Conservation (phyloP, 2,888 invertebrate species). For the Thereva nobilitata region DNA sequence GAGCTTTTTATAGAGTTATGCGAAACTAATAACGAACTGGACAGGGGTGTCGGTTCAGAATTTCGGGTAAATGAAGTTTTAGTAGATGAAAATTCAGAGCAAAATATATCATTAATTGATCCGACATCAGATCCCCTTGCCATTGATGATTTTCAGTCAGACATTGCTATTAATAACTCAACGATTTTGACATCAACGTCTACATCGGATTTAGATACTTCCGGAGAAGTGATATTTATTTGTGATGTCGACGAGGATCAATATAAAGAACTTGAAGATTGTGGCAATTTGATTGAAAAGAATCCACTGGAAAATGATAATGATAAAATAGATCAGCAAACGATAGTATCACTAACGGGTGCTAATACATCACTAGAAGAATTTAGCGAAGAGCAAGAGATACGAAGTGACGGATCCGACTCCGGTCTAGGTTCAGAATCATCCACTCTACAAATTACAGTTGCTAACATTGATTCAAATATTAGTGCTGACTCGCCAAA, state of each 20-base stretch:
- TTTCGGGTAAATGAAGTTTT: conserved; percentile 49
- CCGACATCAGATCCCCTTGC: conserved; percentile 55
- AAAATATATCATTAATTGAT: conserved; percentile 51
- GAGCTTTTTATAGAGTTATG: conserved; percentile 26
- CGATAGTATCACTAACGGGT: conserved; percentile 13
- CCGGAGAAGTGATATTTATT: conserved; percentile 42
- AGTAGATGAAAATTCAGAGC: conserved; percentile 49
- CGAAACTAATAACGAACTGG: neutral
- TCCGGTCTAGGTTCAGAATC: conserved; percentile 81
- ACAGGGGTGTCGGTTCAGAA: conserved; percentile 18
- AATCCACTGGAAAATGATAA: neutral
- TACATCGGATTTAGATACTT: conserved; percentile 28
- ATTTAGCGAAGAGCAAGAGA: conserved; percentile 64
- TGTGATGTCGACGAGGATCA: conserved; percentile 43
- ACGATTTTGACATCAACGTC: conserved; percentile 33
- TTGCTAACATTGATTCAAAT: conserved; percentile 42
- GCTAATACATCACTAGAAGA: conserved; percentile 22
- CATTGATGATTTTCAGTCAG: conserved; percentile 51
- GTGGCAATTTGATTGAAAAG: conserved; percentile 6
- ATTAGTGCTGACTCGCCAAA: conserved; percentile 23
- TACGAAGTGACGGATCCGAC: conserved; percentile 81
- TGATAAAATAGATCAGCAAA: conserved; percentile 10
- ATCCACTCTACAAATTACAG: conserved; percentile 45
- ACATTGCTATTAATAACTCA: conserved; percentile 40
- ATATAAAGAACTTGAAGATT: conserved; percentile 10